Evolutionary conservation across 2,797 vertebrate species (phyloP).

Genomic region (Erpetoichthys calabaricus): DNA sequence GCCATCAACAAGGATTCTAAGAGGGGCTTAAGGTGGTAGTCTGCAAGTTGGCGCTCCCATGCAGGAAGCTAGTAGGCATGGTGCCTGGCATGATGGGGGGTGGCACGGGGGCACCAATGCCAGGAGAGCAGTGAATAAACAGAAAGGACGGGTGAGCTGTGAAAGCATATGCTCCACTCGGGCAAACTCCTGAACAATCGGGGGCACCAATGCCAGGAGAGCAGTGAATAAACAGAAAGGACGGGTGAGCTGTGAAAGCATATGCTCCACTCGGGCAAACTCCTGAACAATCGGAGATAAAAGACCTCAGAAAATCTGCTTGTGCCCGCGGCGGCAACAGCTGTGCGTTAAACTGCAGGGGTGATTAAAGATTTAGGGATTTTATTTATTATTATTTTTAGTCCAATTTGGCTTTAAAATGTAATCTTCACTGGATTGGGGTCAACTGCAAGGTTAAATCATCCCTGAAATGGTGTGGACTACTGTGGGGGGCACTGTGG

Average conservation of each 20-base stretch:
- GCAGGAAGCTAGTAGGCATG: no score
- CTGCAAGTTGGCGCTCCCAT: no score
- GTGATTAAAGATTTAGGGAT: background rate
- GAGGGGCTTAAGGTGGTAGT: no score
- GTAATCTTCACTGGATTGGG: rapidly evolving
- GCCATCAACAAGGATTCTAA: no score
- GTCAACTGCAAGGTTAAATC: background rate
- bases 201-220: no score
- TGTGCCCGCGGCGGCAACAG: background rate
- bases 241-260: background rate
- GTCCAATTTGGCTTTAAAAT: conserved; percentile 2
- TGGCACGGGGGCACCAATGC: no score
- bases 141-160: background rate
- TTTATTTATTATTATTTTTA: no score
- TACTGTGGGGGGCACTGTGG: no score
- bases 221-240: no score
- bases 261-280: background rate
- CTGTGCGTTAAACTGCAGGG: conserved; percentile 7
- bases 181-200: background rate
- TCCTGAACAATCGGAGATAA: background rate
- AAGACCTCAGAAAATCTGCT: background rate
- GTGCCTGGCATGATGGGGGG: no score
- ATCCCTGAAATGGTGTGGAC: background rate
- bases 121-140: no score
- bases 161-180: background rate